Evolutionary conservation across 2,888 invertebrate species (phyloP), one percentile per base, ranked within the genome.

Genomic region (Clusia tigrina): DNA sequence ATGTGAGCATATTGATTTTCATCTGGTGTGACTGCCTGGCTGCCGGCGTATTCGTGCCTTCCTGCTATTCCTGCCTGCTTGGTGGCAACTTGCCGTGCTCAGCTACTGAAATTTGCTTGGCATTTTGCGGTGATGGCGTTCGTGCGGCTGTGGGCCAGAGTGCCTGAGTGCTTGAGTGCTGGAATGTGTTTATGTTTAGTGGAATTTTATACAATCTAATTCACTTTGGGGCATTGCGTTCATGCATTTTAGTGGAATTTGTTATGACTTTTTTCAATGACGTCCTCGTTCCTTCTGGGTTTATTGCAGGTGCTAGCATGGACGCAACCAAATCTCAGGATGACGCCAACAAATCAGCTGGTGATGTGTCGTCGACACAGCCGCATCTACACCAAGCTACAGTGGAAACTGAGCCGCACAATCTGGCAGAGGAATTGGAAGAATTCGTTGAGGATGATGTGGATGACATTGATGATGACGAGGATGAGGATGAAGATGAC

Each of bases 1-100:
- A 52, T 58, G 67, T 64, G 69, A 70, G 71, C 70, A 72, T 74
- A 75, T 75, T 73, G 75, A 75, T 75, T 75, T 75, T 72, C 71
- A 67, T 67, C 58, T 59, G 63, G 66, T 65, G 62, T 58, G n/a
- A n/a, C n/a, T 57, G 65, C 66, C 32, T 62, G 62, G 54, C 62
- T 60, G 37, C 42, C 26, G 23, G 2, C 17, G 38, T 62, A 52
- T 58, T 67, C 64, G 66, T 62, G 58, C 20, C 20, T 48, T 54
- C 53, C 60, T 65, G 61, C 51, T 38, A 26, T 56, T 38, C 57
- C 54, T 58, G 63, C 42, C 48, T 53, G 32, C 56, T 48, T 53
- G 15, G 37, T n/a, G n/a, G n/a, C n/a, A n/a, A n/a, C n/a, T n/a
- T 24, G 22, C 12, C 17, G 23, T 25, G 32, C 60, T 53, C 48